Evolutionary conservation across 2,888 invertebrate species (phyloP).

Genomic region (Oxyteleia sp.): DNA sequence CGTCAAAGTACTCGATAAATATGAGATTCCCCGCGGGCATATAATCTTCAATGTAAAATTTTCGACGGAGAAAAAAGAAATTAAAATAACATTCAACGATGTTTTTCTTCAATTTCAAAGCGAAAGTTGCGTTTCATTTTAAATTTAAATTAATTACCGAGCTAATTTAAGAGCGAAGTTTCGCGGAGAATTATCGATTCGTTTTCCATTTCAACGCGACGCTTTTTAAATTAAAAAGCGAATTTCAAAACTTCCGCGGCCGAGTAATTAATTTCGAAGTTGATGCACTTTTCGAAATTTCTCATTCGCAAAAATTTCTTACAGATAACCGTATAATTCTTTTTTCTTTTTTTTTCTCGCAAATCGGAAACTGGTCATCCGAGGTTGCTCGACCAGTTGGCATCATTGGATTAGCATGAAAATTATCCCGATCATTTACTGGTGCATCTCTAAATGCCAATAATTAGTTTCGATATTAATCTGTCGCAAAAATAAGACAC

Average conservation of each 20-base stretch:
- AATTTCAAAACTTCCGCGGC: neutral
- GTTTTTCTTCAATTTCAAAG: conserved; percentile 21
- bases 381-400: conserved; percentile 57
- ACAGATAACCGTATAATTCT: no score
- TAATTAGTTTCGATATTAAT: conserved; percentile 64
- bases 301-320: conserved; percentile 12
- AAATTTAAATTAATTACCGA: conserved; percentile 30
- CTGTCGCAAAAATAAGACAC: conserved; percentile 22
- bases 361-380: conserved; percentile 57
- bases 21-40: conserved; percentile 2
- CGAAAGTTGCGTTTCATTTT: conserved; percentile 31
- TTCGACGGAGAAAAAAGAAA: neutral
- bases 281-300: conserved; percentile 14
- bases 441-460: conserved; percentile 61
- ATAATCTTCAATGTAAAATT: neutral
- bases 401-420: conserved; percentile 64
- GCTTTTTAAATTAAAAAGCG: neutral
- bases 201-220: neutral
- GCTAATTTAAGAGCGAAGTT: conserved; percentile 1
- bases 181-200: neutral
- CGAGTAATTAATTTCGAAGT: neutral
- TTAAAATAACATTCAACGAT: neutral
- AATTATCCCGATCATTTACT: conserved; percentile 62
- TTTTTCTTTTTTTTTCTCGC: conserved; percentile 11
- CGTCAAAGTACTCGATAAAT: conserved; percentile 12